A percentile compares a stretch with the other conserved stretches of the same genome.
Evolutionary conservation across 2,888 invertebrate genomes (phyloP).

Genomic region (Caprella mutica): DNA sequence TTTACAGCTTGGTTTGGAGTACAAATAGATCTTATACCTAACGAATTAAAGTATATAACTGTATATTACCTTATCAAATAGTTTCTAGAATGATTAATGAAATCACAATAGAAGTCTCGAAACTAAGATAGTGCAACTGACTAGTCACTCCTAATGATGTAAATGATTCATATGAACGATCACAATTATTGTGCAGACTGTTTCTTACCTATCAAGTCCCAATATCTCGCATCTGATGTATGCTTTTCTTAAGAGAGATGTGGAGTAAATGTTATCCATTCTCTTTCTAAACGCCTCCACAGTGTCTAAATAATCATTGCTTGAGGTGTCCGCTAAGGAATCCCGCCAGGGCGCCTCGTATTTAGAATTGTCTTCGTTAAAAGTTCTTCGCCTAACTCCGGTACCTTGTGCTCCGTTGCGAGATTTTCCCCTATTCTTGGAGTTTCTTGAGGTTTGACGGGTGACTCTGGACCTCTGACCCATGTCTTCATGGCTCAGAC

Average conservation of each 20-base stretch:
- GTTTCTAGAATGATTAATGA: too few species aligned
- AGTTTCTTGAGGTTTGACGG: neutral
- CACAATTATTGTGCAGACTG: too few species aligned
- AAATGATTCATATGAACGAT: too few species aligned
- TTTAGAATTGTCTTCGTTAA: neutral
- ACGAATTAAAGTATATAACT: too few species aligned
- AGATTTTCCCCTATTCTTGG: neutral
- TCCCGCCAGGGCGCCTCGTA: constrained; percentile 38
- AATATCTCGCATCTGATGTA: constrained; percentile 68
- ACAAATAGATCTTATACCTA: too few species aligned
- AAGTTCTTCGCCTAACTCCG: constrained; percentile 13
- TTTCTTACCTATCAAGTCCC: constrained; percentile 67
- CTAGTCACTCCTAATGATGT: too few species aligned
- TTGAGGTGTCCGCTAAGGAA: constrained; percentile 55
- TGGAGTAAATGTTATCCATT: constrained; percentile 59
- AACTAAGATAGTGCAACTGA: too few species aligned
- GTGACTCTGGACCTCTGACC: neutral
- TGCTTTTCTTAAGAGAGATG: constrained; percentile 61
- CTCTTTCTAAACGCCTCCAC: constrained; percentile 63
- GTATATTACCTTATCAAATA: too few species aligned
- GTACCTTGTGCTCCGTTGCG: constrained; percentile 3
- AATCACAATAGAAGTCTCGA: too few species aligned
- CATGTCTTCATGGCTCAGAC: neutral
- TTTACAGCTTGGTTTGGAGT: too few species aligned
- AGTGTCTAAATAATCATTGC: constrained; percentile 57